Evolutionary conservation across 1,140 invertebrate species (phyloP).

Genomic region (Zaprionus ghesquierei): DNA sequence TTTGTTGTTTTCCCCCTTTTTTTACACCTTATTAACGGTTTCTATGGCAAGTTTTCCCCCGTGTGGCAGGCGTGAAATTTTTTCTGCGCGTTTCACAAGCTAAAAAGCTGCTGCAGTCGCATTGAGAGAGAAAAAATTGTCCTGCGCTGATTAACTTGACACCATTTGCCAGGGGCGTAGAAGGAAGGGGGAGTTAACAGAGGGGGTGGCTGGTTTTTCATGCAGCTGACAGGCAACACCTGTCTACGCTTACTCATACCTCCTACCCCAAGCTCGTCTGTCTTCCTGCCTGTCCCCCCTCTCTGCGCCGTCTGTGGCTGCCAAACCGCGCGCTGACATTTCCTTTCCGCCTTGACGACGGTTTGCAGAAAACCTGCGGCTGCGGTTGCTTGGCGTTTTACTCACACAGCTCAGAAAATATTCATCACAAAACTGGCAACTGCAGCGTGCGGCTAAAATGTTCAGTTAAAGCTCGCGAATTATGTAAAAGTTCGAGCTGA

Average conservation of each 20-base stretch:
- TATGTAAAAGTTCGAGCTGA: background rate
- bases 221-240: conserved; percentile 73
- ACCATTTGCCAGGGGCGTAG: conserved; percentile 28
- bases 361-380: background rate
- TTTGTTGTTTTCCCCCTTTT: conserved; percentile 18
- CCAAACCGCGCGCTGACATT: conserved; percentile 45
- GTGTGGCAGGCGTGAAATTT: conserved; percentile 61
- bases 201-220: conserved; percentile 46
- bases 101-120: conserved; percentile 32
- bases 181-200: background rate
- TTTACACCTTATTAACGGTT: conserved; percentile 73
- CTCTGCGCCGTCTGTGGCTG: conserved; percentile 13
- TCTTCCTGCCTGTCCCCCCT: background rate
- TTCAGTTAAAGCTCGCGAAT: background rate
- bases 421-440: background rate
- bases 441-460: background rate
- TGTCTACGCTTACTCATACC: conserved; percentile 50
- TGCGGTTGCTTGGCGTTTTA: background rate
- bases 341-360: conserved; percentile 36
- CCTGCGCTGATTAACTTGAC: conserved; percentile 75
- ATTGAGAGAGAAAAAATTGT: conserved; percentile 34
- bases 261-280: background rate
- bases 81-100: conserved; percentile 34
- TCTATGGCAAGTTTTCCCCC: conserved; percentile 62
- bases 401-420: background rate